Conservation (phyloP, 1,140 invertebrate genomes). For the Pentalonia nigronervosa region DNA sequence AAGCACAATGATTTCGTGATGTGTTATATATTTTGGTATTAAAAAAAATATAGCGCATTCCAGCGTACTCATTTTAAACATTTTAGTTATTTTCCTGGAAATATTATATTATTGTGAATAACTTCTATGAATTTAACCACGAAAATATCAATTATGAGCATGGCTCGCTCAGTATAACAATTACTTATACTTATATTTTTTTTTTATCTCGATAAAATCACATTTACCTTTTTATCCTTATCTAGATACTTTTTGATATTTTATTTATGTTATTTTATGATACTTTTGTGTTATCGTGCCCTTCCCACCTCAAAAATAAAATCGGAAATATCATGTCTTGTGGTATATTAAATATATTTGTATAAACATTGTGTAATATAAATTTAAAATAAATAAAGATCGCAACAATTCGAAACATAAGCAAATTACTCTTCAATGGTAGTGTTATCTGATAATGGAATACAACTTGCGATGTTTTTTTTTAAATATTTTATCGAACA, state of each 20-base stretch:
- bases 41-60: not conserved
- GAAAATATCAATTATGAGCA: not conserved
- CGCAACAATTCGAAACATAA: not conserved
- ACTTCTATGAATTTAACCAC: not conserved
- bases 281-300: not conserved
- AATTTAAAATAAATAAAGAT: not conserved
- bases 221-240: not conserved
- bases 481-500: not conserved
- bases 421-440: not conserved
- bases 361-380: not conserved
- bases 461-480: not conserved
- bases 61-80: not conserved
- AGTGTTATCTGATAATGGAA: not conserved
- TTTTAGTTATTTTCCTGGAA: not conserved
- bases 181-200: not conserved
- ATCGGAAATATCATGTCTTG: not conserved
- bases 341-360: not conserved
- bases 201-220: not conserved
- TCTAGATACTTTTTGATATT: not conserved
- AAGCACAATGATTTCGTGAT: not conserved
- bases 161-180: not conserved
- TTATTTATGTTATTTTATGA: not conserved
- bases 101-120: not conserved
- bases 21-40: not conserved
- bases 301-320: not conserved